phyloP scores from a whole-genome alignment of 2,797 vertebrate genomes.

The Arctocebus calabarensis region DNA sequence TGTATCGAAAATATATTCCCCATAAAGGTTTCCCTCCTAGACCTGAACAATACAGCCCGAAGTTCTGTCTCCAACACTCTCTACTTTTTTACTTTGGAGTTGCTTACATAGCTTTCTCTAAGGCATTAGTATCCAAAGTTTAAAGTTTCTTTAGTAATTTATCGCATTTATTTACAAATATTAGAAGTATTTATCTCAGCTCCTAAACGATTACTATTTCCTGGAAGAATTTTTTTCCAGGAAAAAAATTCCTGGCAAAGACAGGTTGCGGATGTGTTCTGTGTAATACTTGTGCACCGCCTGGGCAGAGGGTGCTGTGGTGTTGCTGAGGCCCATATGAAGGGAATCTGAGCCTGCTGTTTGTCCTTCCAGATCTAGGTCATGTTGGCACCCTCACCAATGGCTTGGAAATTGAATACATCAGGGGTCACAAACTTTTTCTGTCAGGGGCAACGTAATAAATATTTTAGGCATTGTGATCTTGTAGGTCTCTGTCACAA shows the following conservation, averaged over 20 bases:
- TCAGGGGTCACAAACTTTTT: not conserved
- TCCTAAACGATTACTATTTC: not conserved
- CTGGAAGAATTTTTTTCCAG: not conserved
- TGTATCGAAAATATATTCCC: not conserved
- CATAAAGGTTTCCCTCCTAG: not conserved
- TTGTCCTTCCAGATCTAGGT: too few relatives aligned
- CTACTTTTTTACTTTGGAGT: not conserved
- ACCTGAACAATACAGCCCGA: not conserved
- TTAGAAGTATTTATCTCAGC: not conserved
- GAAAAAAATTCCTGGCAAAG: too few relatives aligned
- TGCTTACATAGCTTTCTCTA: not conserved
- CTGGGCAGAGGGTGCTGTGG: not conserved
- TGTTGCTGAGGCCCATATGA: rapidly evolving
- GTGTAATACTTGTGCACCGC: too few relatives aligned
- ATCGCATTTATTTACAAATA: not conserved
- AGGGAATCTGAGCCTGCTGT: not conserved
- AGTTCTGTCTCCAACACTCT: not conserved
- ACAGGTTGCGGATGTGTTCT: not conserved
- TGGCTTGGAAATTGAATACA: too few relatives aligned
- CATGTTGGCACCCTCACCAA: not conserved
- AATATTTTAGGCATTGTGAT: not conserved
- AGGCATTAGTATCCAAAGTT: not conserved
- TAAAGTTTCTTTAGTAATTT: not conserved
- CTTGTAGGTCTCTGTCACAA: not conserved
- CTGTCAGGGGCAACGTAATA: not conserved